Percentiles rank a stretch among this genome's conserved stretches.
Conservation (phyloP, 1,140 invertebrate genomes). For the Drosophila takahashii region DNA sequence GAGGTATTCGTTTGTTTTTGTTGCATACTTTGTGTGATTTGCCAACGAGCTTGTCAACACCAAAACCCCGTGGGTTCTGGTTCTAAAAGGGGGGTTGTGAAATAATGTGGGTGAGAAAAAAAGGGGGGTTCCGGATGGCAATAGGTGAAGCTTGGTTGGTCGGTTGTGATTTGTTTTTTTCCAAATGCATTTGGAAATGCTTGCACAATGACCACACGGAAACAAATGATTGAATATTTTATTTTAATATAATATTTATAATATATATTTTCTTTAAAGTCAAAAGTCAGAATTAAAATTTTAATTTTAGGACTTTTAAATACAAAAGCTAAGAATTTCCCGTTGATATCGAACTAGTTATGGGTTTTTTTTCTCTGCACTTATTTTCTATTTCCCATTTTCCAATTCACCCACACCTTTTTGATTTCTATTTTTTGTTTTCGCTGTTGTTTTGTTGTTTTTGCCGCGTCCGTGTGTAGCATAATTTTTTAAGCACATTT, state of each 20-base stretch:
- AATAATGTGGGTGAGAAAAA: not conserved
- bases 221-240: not conserved
- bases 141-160: conserved; percentile 1
- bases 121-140: not conserved
- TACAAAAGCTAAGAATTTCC: too few relatives aligned
- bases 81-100: not conserved
- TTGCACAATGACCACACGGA: conserved; percentile 12
- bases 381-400: conserved; percentile 21
- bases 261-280: too few relatives aligned
- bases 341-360: not conserved
- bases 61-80: conserved; percentile 10
- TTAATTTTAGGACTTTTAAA: too few relatives aligned
- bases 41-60: conserved; percentile 44
- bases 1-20: conserved; percentile 24
- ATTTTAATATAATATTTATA: too few relatives aligned
- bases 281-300: too few relatives aligned
- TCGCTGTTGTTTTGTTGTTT: conserved; percentile 1
- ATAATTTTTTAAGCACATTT: conserved; percentile 71
- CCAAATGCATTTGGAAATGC: conserved; percentile 15
- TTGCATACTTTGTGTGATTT: conserved; percentile 57
- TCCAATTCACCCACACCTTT: conserved; percentile 2
- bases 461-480: conserved; percentile 11
- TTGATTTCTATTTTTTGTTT: not conserved
- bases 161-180: conserved; percentile 27
- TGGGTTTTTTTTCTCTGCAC: not conserved